A percentile compares a stretch with the other conserved stretches of the same genome.
phyloP scores from a whole-genome alignment of 2,113 vertebrate genomes.

The Anguilla rostrata region DNA sequence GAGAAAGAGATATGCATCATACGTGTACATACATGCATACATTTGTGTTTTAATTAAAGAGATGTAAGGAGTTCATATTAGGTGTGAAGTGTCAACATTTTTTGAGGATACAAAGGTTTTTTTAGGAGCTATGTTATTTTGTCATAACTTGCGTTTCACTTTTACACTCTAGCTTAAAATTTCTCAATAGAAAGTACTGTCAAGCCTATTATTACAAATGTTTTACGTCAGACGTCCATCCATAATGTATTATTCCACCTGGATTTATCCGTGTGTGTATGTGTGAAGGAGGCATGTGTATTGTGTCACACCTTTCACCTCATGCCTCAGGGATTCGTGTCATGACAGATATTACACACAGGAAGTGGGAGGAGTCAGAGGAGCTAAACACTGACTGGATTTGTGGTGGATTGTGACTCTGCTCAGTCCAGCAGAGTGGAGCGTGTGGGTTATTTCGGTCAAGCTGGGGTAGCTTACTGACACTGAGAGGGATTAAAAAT shows the following conservation, averaged over 20 bases:
- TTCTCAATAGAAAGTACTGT: too few relatives aligned
- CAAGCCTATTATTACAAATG: too few relatives aligned
- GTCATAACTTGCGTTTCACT: not conserved
- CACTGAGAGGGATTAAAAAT: constrained; percentile 2
- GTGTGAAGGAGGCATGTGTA: not conserved
- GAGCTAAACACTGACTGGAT: not conserved
- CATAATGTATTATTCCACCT: not conserved
- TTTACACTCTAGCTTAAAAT: not conserved
- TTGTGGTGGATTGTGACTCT: not conserved
- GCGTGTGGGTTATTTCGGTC: not conserved
- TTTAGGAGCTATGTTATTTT: not conserved
- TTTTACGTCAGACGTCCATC: too few relatives aligned
- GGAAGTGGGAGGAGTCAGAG: not conserved
- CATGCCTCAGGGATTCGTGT: not conserved
- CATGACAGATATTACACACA: not conserved
- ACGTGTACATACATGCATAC: too few relatives aligned
- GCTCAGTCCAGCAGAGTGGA: not conserved
- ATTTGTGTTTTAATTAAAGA: too few relatives aligned
- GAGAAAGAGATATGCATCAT: too few relatives aligned
- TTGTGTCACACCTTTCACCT: not conserved
- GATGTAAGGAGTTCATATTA: too few relatives aligned
- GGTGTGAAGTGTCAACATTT: too few relatives aligned
- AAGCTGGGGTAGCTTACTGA: not conserved
- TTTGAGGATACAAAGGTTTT: not conserved
- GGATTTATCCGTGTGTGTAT: not conserved